A percentile compares a stretch with the other conserved stretches of the same genome.
These are phyloP conservation scores for Chaetophractus vellerosus DNA, from an alignment of 2,797 vertebrate genomes.

Conservation along the genomic window DNA sequence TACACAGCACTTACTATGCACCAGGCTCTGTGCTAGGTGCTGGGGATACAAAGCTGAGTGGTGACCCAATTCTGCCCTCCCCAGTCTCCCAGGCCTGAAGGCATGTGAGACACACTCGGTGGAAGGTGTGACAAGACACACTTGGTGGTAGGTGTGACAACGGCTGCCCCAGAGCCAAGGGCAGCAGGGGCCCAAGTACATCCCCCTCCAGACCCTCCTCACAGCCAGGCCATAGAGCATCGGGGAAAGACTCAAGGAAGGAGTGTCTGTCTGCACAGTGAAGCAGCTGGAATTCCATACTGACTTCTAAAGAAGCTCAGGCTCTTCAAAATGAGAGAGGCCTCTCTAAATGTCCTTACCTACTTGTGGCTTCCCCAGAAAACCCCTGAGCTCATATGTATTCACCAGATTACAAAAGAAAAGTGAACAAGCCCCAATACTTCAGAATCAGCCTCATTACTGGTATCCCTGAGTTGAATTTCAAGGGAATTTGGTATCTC, in stretches of 20 bases:
- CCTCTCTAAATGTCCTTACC: background rate
- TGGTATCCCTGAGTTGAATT: background rate
- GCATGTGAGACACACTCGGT: background rate
- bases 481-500: conserved; percentile 46
- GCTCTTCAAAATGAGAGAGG: conserved; percentile 57
- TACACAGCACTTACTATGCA: background rate
- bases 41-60: background rate
- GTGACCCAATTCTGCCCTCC: conserved; percentile 59
- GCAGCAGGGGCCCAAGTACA: background rate
- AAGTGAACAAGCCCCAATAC: background rate
- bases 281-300: conserved; percentile 19
- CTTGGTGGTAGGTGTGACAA: background rate
- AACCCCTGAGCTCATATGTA: background rate
- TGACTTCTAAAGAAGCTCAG: conserved; percentile 44
- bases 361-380: background rate
- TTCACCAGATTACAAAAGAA: conserved; percentile 38
- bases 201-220: background rate
- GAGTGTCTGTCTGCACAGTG: background rate
- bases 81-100: background rate
- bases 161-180: background rate
- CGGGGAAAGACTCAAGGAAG: background rate
- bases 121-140: background rate
- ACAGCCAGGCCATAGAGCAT: background rate
- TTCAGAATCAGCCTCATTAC: conserved; percentile 31
- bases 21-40: conserved; percentile 4